Evolutionary conservation across 1,140 invertebrate genomes (phyloP), one percentile per base, ranked within the genome.

Genomic region (Choristoneura fumiferana): DNA sequence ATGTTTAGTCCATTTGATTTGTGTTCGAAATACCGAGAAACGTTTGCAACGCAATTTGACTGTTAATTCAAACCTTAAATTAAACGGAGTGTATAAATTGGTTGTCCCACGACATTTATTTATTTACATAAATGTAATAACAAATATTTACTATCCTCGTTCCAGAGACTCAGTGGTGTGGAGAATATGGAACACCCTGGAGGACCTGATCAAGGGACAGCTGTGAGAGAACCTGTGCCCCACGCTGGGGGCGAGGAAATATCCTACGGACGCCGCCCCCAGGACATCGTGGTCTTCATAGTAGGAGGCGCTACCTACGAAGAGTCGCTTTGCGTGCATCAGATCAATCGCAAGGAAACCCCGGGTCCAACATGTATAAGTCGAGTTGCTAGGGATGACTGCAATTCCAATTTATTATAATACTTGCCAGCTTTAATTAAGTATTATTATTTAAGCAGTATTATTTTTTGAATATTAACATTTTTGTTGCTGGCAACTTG

Each of bases 291-390:
- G 45, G 93, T 99, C 6, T 99, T 99, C 77, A 95, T 99, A 13
- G 93, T 99, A 63, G 98, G 98, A 14, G 98, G 98, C n/a, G 92
- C 94, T 13, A 99, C 98, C 0, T 99, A 98, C 78, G 98, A 99
- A 87, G 98, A 99, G 90, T 95, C 97, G 1, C 81, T 96, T 2
- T 92, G 94, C 43, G 94, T 99, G 5, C 93, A 99, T 86, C 93
- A 95, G 79, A 88, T 98, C 60, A 96, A 99, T 88, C 92, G n/a
- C n/a, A 94, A 88, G 90, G 91, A 66, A 92, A 93, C 73, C 91
- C 93, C 8, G 94, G 94, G 4, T 90, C 62, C 66, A 65, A 18
- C 78, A 83, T 60, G 71, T 83, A 8, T 80, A 69, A 17, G 17
- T 6, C 2, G 6, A n/a, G n/a, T n/a, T n/a, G n/a, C n/a, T n/a